Evolutionary conservation across 1,140 invertebrate genomes (phyloP).

Genomic region (Drosophila sp.): DNA sequence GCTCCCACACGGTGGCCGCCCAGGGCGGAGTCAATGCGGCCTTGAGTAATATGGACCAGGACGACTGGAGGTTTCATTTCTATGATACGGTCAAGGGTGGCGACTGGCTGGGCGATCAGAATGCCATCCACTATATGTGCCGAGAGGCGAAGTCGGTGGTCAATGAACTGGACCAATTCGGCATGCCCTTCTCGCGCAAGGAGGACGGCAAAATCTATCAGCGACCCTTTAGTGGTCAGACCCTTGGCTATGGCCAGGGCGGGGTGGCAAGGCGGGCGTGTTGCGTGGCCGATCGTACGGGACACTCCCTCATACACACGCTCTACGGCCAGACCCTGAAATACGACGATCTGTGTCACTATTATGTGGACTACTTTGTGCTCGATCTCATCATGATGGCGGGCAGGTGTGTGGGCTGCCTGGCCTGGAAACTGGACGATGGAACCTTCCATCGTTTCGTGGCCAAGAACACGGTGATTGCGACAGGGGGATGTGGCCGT

Average conservation of each 20-base stretch:
- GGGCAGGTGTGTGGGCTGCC: conserved; percentile 94
- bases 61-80: conserved; percentile 97
- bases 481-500: conserved; percentile 93
- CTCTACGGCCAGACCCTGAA: conserved; percentile 97
- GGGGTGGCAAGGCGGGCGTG: conserved; percentile 89
- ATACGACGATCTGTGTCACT: conserved; percentile 95
- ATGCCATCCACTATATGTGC: conserved; percentile 97
- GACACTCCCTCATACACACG: conserved; percentile 98
- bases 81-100: conserved; percentile 97
- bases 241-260: conserved; percentile 93
- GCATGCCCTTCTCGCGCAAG: conserved; percentile 85
- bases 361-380: conserved; percentile 99
- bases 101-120: conserved; percentile 97
- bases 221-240: conserved; percentile 95
- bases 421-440: conserved; percentile 97
- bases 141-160: conserved; percentile 94
- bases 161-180: conserved; percentile 96
- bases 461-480: conserved; percentile 90
- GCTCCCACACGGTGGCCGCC: conserved; percentile 96
- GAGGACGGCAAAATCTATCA: conserved; percentile 92
- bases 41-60: conserved; percentile 88
- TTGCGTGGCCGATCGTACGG: conserved; percentile 88
- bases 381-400: conserved; percentile 98
- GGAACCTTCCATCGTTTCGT: conserved; percentile 94
- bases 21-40: conserved; percentile 97